Evolutionary conservation across 2,113 vertebrate genomes (phyloP), one percentile per base, ranked within the genome.

Genomic region (Menidia beryllina): DNA sequence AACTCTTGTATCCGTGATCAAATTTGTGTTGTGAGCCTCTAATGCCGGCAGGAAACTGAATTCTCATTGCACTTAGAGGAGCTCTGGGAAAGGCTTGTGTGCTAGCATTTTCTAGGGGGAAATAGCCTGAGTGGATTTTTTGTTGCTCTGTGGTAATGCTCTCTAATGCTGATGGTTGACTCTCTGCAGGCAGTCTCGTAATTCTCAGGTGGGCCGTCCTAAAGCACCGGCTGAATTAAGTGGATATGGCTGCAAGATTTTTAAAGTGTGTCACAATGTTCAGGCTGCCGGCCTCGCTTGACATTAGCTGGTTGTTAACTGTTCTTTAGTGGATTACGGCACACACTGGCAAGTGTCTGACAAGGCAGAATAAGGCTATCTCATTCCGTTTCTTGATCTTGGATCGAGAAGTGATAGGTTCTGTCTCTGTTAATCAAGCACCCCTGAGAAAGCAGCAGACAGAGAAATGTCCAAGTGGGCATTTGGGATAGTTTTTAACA

Each of bases 201-300:
- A 91, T 88, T 92, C 91, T 93, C 92, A 91, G 88, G 89, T 91
- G 88, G 91, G 88, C 70, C 83, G 71, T 91, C 85, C 87, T 66
- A 74, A 74, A 89, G 88, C 84, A 86, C 89, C 84, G 79, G 89
- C 86, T 87, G 92, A 91, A 93, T 93, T 91, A 92, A 94, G 89
- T 93, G 91, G 77, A 81, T 89, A 63, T 86, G 79, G 83, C 75
- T 79, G 71, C 27, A 19, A 88, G 89, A 84, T 88, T 88, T 85
- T 89, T 75, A 72, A 83, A 91, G 86, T 86, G 87, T 55, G 68
- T 81, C 80, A 76, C 75, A 75, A 78, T 50, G 10, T 49, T 76
- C 69, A 72, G 81, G 14, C 70, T 14, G 64, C 76, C 50, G 73
- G 73, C 85, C 74, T 86, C 79, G 52, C 67, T 52, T 88, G 85